phyloP scores from a whole-genome alignment of 2,797 vertebrate genomes.

The Malacoraja senta region DNA sequence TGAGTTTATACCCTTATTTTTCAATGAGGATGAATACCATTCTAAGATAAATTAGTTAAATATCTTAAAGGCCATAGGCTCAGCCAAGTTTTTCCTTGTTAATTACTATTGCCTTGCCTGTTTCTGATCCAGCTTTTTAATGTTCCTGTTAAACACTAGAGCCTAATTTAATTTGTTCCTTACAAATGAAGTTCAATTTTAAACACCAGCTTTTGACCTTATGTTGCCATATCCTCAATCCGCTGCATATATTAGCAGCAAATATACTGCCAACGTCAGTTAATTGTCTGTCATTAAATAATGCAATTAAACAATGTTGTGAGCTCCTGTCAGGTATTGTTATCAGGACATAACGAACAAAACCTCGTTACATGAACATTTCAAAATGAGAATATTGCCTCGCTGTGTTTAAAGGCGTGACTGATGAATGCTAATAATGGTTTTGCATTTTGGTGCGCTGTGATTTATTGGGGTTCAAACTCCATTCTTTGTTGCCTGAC shows the following conservation, averaged over 20 bases:
- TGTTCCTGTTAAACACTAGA: not conserved
- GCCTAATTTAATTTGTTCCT: not conserved
- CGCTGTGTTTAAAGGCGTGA: slow-evolving; percentile 37
- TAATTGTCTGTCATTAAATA: not conserved
- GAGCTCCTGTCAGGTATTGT: not conserved
- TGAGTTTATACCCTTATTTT: not conserved
- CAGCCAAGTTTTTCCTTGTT: too few relatives aligned
- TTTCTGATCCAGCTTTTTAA: not conserved
- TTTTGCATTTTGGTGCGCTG: slow-evolving; percentile 19
- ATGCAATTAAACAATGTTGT: slow-evolving; percentile 32
- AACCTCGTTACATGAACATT: slow-evolving; percentile 29
- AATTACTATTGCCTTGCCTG: not conserved
- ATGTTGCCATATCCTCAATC: not conserved
- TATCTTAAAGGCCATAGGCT: not conserved
- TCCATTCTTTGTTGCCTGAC: slow-evolving; percentile 32
- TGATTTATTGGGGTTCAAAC: slow-evolving; percentile 31
- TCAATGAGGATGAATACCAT: not conserved
- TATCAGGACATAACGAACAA: slow-evolving; percentile 33
- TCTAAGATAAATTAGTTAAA: not conserved
- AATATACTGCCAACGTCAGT: not conserved
- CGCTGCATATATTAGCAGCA: not conserved
- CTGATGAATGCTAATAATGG: slow-evolving; percentile 38
- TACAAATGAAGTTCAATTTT: not conserved
- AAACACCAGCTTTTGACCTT: not conserved
- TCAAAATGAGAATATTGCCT: slow-evolving; percentile 13